phyloP scores from a whole-genome alignment of 64 coral and sea anemone genomes.

The Montipora cactus region DNA sequence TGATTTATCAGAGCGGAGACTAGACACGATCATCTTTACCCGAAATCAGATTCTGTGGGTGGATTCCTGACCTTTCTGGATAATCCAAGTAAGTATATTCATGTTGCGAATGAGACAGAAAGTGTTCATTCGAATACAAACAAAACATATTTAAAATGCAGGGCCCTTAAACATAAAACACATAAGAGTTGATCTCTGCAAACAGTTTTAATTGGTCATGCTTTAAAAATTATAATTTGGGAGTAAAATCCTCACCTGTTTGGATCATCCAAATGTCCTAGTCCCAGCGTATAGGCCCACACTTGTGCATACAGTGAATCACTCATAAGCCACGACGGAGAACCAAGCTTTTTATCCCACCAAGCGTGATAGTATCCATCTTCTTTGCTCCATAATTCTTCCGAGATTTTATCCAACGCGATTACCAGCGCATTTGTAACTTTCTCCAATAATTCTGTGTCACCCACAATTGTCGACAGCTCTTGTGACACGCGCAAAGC shows the following conservation, averaged over 20 bases:
- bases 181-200: too few species aligned
- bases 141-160: too few species aligned
- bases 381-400: constrained; percentile 76
- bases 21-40: too few species aligned
- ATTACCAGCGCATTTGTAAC: constrained; percentile 6
- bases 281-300: constrained; percentile 75
- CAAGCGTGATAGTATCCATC: constrained; percentile 74
- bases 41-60: too few species aligned
- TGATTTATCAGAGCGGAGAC: too few species aligned
- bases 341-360: constrained; percentile 70
- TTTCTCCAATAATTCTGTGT: constrained; percentile 5
- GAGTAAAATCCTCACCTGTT: not conserved
- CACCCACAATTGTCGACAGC: constrained; percentile 20
- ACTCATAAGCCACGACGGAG: constrained; percentile 69
- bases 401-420: constrained; percentile 18
- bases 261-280: constrained; percentile 64
- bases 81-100: too few species aligned
- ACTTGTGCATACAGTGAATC: constrained; percentile 80
- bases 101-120: too few species aligned
- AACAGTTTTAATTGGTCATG: too few species aligned
- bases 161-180: too few species aligned
- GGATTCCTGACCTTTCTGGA: too few species aligned
- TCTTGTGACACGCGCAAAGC: constrained; percentile 55
- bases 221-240: too few species aligned
- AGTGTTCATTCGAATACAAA: too few species aligned